These are phyloP conservation scores for Anthopleura xanthogrammica DNA, from an alignment of 92 coral and sea anemone genomes.

Conservation along the genomic window DNA sequence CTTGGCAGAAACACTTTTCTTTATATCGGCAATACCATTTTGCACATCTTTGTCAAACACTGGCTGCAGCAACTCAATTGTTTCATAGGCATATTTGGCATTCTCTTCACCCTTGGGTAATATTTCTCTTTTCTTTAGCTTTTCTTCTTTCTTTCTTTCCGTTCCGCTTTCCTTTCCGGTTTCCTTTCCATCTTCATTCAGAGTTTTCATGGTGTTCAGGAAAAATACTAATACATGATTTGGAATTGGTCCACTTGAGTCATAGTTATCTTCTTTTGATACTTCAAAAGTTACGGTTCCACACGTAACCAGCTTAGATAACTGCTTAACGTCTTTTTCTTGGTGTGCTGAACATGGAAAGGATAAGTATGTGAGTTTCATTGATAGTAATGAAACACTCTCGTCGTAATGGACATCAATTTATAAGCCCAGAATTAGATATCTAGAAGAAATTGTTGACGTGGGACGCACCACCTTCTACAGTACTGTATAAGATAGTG, in stretches of 20 bases:
- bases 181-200: conserved; percentile 20
- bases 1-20: not conserved
- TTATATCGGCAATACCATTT: not conserved
- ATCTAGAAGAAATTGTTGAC: too few species aligned
- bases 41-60: not conserved
- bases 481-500: too few species aligned
- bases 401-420: too few species aligned
- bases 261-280: not conserved
- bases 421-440: too few species aligned
- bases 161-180: not conserved
- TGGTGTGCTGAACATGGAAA: not conserved
- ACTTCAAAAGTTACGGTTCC: conserved; percentile 17
- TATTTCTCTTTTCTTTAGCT: not conserved
- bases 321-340: not conserved
- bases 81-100: not conserved
- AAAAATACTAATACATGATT: not conserved
- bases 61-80: conserved; percentile 1
- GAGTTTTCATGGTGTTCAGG: not conserved
- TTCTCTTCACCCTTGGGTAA: not conserved
- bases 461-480: too few species aligned
- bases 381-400: too few species aligned
- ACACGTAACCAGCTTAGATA: conserved; percentile 7
- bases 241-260: not conserved
- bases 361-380: not conserved
- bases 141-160: not conserved